Percentiles rank a stretch among this genome's conserved stretches.
phyloP scores from a whole-genome alignment of 30 jellyfish, hydroid and myxozoan genomes.

The Rhopilema esculentum region DNA sequence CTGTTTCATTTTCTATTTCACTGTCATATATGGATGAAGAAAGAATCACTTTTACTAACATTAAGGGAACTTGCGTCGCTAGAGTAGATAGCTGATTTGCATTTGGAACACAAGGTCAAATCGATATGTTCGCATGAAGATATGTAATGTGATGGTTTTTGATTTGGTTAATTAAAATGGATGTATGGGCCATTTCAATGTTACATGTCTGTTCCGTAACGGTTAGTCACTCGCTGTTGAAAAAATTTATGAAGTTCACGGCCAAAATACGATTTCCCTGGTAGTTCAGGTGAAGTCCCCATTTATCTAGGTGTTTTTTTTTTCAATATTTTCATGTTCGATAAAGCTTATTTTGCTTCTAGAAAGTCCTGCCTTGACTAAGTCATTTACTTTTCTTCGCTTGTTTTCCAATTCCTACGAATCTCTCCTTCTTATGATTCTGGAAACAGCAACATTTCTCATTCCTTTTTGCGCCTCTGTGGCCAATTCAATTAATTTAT shows the following conservation, averaged over 20 bases:
- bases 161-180: too few species aligned
- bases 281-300: conserved; percentile 29
- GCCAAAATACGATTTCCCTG: neutral
- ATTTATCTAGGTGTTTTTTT: conserved; percentile 2
- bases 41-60: too few species aligned
- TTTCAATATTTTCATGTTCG: conserved; percentile 6
- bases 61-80: too few species aligned
- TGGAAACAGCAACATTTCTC: conserved; percentile 29
- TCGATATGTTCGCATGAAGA: too few species aligned
- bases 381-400: conserved; percentile 4
- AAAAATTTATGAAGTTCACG: neutral
- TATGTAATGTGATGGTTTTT: too few species aligned
- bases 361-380: neutral
- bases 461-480: neutral
- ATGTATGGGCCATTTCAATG: too few species aligned
- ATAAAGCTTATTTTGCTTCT: too few species aligned
- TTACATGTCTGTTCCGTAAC: neutral
- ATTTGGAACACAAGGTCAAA: too few species aligned
- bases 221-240: too few species aligned
- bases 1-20: conserved; percentile 9
- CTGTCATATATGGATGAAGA: conserved; percentile 15
- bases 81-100: too few species aligned
- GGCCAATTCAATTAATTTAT: conserved; percentile 10
- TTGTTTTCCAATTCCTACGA: conserved; percentile 27
- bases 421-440: conserved; percentile 8